Percentiles rank a stretch among this genome's conserved stretches.
phyloP scores from a whole-genome alignment of 2,113 vertebrate species.

The Rhinolophus ferrumequinum region DNA sequence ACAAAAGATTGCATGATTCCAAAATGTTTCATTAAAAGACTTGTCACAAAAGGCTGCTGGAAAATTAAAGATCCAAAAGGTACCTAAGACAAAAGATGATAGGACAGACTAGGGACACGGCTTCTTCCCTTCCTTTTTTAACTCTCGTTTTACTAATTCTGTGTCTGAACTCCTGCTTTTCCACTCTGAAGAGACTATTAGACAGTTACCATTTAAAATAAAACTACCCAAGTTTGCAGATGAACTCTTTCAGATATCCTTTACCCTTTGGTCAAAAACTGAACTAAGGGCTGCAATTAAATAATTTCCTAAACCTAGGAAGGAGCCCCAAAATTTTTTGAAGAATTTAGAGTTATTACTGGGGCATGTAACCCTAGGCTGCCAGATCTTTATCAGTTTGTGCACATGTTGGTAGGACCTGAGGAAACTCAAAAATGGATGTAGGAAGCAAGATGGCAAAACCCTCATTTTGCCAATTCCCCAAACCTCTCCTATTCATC shows the following conservation, averaged over 20 bases:
- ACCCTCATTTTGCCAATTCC: background rate
- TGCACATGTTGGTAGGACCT: background rate
- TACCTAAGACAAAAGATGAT: background rate
- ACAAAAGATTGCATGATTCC: background rate
- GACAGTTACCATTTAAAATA: background rate
- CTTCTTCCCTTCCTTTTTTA: background rate
- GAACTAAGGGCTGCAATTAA: background rate
- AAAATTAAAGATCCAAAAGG: background rate
- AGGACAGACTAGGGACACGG: background rate
- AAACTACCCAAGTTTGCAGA: background rate
- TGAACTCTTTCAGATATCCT: background rate
- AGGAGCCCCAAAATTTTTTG: background rate
- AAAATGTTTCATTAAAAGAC: background rate
- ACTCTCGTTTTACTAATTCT: background rate
- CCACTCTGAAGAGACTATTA: background rate
- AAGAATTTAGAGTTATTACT: background rate
- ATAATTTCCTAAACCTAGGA: background rate
- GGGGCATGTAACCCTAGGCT: background rate
- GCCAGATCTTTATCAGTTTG: background rate
- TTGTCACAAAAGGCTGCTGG: background rate
- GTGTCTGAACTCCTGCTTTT: background rate
- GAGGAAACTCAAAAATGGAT: background rate
- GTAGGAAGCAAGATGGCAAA: background rate
- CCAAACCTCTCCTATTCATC: background rate
- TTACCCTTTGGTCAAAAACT: background rate